Evolutionary conservation across 2,888 invertebrate genomes (phyloP).

Genomic region (Lasioglossum vierecki): DNA sequence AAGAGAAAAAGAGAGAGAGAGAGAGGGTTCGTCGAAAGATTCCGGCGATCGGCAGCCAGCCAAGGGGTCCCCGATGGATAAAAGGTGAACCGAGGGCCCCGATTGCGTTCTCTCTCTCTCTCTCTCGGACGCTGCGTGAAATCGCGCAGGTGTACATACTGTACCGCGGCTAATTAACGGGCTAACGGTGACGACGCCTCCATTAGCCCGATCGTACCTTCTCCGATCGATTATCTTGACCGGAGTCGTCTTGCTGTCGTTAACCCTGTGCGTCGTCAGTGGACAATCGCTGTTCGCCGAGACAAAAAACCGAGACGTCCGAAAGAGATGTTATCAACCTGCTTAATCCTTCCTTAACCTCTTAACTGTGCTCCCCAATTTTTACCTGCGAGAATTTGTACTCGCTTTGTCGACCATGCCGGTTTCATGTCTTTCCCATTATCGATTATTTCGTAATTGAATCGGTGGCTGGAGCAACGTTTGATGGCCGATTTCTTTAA

Average conservation of each 20-base stretch:
- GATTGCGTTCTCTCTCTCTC: slow-evolving; percentile 64
- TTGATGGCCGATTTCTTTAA: too few species aligned
- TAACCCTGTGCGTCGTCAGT: neutral
- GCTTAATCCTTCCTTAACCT: slow-evolving; percentile 8
- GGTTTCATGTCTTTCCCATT: neutral
- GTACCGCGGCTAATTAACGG: slow-evolving; percentile 72
- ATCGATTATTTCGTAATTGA: neutral
- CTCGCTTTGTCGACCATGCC: neutral
- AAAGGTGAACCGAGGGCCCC: slow-evolving; percentile 74
- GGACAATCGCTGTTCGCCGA: slow-evolving; percentile 2
- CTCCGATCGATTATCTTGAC: slow-evolving; percentile 49
- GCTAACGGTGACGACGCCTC: slow-evolving; percentile 64
- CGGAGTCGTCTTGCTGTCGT: slow-evolving; percentile 33
- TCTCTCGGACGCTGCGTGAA: slow-evolving; percentile 73
- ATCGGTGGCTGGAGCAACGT: too few species aligned
- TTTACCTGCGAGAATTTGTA: neutral
- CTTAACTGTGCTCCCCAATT: neutral
- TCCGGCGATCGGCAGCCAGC: slow-evolving; percentile 25
- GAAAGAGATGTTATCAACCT: neutral
- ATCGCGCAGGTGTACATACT: slow-evolving; percentile 73
- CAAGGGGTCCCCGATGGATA: slow-evolving; percentile 55
- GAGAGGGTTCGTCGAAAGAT: slow-evolving; percentile 40
- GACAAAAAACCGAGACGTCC: slow-evolving; percentile 1
- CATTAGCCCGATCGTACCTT: slow-evolving; percentile 61
- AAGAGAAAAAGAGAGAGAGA: neutral